These are phyloP conservation scores for Coelopa frigida DNA, from an alignment of 1,140 invertebrate species.

Conservation along the genomic window DNA sequence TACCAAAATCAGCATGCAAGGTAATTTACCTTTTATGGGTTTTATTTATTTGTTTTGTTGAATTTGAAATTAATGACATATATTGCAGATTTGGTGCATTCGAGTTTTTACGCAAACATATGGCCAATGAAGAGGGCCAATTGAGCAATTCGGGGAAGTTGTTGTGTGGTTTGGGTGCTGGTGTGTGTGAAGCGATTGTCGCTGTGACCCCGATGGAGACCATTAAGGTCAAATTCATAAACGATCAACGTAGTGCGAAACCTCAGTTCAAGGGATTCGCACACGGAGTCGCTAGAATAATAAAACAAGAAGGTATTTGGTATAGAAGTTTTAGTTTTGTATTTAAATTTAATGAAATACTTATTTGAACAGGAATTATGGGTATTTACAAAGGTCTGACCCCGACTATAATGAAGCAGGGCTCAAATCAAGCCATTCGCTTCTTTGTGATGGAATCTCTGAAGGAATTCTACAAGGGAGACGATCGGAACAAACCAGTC, in stretches of 20 bases:
- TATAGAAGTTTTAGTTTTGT: conserved; percentile 33
- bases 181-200: conserved; percentile 84
- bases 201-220: conserved; percentile 99
- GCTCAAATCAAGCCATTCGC: conserved; percentile 95
- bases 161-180: conserved; percentile 89
- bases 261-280: conserved; percentile 89
- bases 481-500: conserved; percentile 71
- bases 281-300: conserved; percentile 84
- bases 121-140: conserved; percentile 73
- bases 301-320: conserved; percentile 74
- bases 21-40: conserved; percentile 34
- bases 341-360: conserved; percentile 4
- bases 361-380: conserved; percentile 61
- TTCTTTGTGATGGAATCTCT: conserved; percentile 97
- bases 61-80: not conserved
- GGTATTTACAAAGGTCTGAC: conserved; percentile 93
- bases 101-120: conserved; percentile 79
- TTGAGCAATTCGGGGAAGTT: conserved; percentile 68
- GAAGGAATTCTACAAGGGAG: conserved; percentile 86
- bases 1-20: conserved; percentile 92
- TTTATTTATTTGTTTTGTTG: not conserved
- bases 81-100: conserved; percentile 98
- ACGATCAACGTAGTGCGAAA: conserved; percentile 87
- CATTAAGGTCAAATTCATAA: conserved; percentile 98
- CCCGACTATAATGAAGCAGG: conserved; percentile 96